phyloP scores from a whole-genome alignment of 2,888 invertebrate species.

The Embidobia sp. region DNA sequence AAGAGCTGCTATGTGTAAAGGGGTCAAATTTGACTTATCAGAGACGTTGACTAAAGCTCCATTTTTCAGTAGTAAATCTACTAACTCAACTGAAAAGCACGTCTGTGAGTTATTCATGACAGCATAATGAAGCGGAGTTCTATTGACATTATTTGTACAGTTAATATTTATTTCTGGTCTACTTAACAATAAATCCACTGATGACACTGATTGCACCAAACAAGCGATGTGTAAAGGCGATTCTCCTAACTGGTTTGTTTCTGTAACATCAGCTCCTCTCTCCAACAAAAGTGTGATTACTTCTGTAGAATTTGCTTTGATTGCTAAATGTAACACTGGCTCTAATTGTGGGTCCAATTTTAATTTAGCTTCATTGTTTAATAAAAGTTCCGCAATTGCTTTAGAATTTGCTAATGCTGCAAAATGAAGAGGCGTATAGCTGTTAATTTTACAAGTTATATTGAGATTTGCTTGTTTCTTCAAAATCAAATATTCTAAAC shows the following conservation, averaged over 20 bases:
- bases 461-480: constrained; percentile 88
- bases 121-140: constrained; percentile 81
- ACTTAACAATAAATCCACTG: constrained; percentile 76
- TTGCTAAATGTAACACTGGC: constrained; percentile 83
- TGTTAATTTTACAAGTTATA: constrained; percentile 70
- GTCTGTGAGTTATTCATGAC: constrained; percentile 77
- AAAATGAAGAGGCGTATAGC: constrained; percentile 82
- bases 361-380: constrained; percentile 80
- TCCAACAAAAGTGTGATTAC: constrained; percentile 80
- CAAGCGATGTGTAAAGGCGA: constrained; percentile 83
- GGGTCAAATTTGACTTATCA: constrained; percentile 80
- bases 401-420: constrained; percentile 82
- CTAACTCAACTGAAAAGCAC: constrained; percentile 73
- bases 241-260: constrained; percentile 80
- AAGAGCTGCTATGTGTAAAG: constrained; percentile 82
- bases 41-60: constrained; percentile 78
- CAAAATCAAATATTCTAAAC: constrained; percentile 87
- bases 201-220: constrained; percentile 75
- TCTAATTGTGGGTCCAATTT: constrained; percentile 74
- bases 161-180: constrained; percentile 78
- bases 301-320: constrained; percentile 76
- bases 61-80: constrained; percentile 75
- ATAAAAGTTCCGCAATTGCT: constrained; percentile 79
- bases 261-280: constrained; percentile 80
- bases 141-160: constrained; percentile 77